These are phyloP conservation scores for Osmerus mordax DNA, from an alignment of 2,113 vertebrate species.

Conservation along the genomic window DNA sequence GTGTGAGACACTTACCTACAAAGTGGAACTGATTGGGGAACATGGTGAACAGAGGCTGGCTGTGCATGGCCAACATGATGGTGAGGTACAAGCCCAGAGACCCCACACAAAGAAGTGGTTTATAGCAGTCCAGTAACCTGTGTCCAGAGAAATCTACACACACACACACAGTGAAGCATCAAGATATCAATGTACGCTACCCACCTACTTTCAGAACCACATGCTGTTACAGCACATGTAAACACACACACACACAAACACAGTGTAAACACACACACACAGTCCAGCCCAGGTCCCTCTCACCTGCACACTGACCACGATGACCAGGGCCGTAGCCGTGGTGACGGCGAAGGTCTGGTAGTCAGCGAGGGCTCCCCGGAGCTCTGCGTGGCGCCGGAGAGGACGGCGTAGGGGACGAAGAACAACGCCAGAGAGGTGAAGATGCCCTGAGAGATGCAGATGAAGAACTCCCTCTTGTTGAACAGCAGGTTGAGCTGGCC, in stretches of 20 bases:
- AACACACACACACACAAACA: neutral
- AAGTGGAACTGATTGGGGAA: conserved; percentile 94
- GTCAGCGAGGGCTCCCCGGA: conserved; percentile 84
- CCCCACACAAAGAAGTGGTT: conserved; percentile 96
- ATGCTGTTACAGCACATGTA: neutral
- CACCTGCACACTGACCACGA: conserved; percentile 94
- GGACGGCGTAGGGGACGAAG: conserved; percentile 84
- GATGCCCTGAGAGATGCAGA: conserved; percentile 94
- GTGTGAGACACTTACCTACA: conserved; percentile 75
- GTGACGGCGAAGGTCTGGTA: conserved; percentile 95
- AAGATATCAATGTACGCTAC: neutral
- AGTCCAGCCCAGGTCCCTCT: conserved; percentile 5
- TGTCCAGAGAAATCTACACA: conserved; percentile 86
- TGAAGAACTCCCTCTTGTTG: conserved; percentile 97
- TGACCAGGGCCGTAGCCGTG: conserved; percentile 88
- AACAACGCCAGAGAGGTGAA: conserved; percentile 92
- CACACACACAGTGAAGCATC: conserved; percentile 7
- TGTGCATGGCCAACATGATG: conserved; percentile 91
- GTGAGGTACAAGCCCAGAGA: conserved; percentile 85
- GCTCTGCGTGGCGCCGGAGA: conserved; percentile 78
- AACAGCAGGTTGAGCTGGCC: conserved; percentile 96
- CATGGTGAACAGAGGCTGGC: conserved; percentile 84
- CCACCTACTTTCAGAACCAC: neutral
- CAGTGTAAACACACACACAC: neutral
- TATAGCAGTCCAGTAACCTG: conserved; percentile 92